Evolutionary conservation across 2,797 vertebrate species (phyloP).

Genomic region (Coreius guichenoti): DNA sequence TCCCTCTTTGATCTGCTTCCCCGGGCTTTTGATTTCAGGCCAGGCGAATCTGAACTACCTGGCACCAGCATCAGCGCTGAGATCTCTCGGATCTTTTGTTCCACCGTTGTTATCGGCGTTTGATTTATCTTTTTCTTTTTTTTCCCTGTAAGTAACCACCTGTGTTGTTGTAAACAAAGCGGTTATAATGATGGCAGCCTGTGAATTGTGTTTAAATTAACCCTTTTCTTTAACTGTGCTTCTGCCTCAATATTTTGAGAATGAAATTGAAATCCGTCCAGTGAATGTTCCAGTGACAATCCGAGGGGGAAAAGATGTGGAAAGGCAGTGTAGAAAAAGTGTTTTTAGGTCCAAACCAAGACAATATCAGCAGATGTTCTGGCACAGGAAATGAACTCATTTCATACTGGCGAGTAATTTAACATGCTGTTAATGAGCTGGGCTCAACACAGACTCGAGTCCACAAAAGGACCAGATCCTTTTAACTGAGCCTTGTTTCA

Average conservation of each 20-base stretch:
- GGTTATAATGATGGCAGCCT: conserved; percentile 4
- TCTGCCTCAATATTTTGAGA: neutral
- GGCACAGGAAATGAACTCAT: neutral
- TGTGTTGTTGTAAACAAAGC: conserved; percentile 27
- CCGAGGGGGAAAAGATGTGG: neutral
- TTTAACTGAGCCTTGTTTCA: neutral
- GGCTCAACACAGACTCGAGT: neutral
- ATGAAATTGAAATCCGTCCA: conserved; percentile 12
- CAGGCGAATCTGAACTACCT: conserved; percentile 17
- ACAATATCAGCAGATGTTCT: conserved; percentile 23
- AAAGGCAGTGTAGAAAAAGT: neutral
- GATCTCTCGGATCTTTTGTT: conserved; percentile 31
- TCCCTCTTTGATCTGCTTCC: conserved; percentile 44
- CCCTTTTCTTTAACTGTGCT: neutral
- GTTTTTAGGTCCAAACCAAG: neutral
- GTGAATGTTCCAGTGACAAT: neutral
- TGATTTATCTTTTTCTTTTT: neutral
- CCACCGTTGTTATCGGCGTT: conserved; percentile 19
- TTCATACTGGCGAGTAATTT: neutral
- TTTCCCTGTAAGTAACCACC: neutral
- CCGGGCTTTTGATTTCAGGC: conserved; percentile 45
- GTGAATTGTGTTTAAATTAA: neutral
- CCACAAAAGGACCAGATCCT: neutral
- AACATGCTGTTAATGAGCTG: neutral
- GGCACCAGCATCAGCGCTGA: conserved; percentile 21